Conservation (phyloP, 1,140 invertebrate genomes). For the Danaus melanippus region DNA sequence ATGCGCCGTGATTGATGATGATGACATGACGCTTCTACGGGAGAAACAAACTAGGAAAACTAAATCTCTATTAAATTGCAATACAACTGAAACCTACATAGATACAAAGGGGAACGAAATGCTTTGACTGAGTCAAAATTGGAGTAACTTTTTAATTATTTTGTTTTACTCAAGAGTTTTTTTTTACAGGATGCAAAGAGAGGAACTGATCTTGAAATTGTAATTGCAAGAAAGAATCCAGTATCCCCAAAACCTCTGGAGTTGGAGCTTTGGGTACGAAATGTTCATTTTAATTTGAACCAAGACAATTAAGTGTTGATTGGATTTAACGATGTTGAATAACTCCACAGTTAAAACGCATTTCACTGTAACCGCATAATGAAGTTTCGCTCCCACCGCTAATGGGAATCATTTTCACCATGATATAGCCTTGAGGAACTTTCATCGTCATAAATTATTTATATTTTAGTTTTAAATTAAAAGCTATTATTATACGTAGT, state of each 20-base stretch:
- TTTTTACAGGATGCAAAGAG: slow-evolving; percentile 80
- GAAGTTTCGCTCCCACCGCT: slow-evolving; percentile 47
- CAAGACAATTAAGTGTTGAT: slow-evolving; percentile 30
- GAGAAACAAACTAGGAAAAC: slow-evolving; percentile 25
- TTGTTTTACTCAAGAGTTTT: background rate
- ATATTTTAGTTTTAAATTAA: slow-evolving; percentile 19
- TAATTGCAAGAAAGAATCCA: slow-evolving; percentile 84
- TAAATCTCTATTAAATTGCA: slow-evolving; percentile 1
- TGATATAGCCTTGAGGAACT: slow-evolving; percentile 40
- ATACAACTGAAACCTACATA: background rate
- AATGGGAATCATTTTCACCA: slow-evolving; percentile 55
- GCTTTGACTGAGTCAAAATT: too few species aligned
- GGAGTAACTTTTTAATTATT: too few species aligned
- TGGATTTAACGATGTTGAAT: slow-evolving; percentile 43
- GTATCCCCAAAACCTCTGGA: slow-evolving; percentile 82
- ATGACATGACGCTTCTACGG: slow-evolving; percentile 32
- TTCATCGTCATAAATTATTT: slow-evolving; percentile 22
- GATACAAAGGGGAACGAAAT: background rate
- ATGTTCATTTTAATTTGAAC: slow-evolving; percentile 36
- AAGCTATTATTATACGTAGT: background rate
- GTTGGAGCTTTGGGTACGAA: slow-evolving; percentile 83
- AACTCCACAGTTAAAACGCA: slow-evolving; percentile 32
- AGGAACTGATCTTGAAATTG: slow-evolving; percentile 85
- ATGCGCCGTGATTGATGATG: slow-evolving; percentile 55
- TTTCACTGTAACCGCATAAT: slow-evolving; percentile 57